Evolutionary conservation across 2,797 vertebrate genomes (phyloP).

Genomic region (Pseudochirops cupreus): DNA sequence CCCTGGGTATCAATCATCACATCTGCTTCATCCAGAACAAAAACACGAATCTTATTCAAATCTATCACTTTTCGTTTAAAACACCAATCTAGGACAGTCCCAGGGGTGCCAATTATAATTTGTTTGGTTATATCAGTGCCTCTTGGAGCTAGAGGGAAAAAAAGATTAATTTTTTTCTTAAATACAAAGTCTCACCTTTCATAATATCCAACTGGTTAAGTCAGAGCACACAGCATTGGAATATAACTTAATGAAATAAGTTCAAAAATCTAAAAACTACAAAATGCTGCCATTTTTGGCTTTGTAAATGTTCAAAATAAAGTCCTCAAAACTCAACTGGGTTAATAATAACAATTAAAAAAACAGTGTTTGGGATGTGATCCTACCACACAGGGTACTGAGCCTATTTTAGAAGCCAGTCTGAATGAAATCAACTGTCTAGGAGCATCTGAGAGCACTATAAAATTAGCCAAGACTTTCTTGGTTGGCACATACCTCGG

Average conservation of each 20-base stretch:
- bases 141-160: constrained; percentile 73
- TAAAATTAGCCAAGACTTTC: constrained; percentile 19
- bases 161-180: constrained; percentile 42
- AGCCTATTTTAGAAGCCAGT: constrained; percentile 9
- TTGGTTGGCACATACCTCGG: constrained; percentile 79
- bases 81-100: constrained; percentile 87
- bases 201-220: neutral
- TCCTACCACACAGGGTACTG: neutral
- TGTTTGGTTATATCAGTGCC: constrained; percentile 79
- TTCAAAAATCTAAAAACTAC: neutral
- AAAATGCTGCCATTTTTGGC: neutral
- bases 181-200: neutral
- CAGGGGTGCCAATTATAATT: constrained; percentile 87
- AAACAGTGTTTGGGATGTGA: neutral
- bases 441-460: neutral
- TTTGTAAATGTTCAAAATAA: constrained; percentile 30
- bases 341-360: neutral
- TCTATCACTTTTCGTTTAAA: constrained; percentile 84
- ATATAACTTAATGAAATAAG: neutral
- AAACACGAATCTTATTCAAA: constrained; percentile 80
- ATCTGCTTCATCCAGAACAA: constrained; percentile 88
- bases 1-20: constrained; percentile 87
- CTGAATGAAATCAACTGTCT: no score
- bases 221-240: neutral
- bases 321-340: neutral